Evolutionary conservation across 2,888 invertebrate species (phyloP).

Genomic region (Agriopis leucophaearia): DNA sequence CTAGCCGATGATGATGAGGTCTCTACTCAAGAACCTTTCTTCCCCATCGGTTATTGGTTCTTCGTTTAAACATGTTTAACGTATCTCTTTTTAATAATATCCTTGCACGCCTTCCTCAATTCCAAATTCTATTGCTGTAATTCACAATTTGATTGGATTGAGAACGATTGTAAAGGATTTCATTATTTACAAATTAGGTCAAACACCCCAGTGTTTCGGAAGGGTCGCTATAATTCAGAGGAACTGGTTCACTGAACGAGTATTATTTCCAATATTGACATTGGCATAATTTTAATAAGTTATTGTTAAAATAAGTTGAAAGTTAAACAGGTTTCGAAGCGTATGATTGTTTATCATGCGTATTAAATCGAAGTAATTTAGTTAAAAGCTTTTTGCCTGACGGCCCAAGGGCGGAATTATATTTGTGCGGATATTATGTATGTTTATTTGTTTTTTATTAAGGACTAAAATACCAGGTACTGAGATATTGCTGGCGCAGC

Average conservation of each 20-base stretch:
- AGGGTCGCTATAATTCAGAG: constrained; percentile 22
- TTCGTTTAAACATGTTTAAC: neutral
- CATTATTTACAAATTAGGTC: constrained; percentile 58
- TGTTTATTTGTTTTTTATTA: too few relatives aligned
- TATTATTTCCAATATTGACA: constrained; percentile 20
- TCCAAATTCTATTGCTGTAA: constrained; percentile 64
- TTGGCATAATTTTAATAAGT: constrained; percentile 7
- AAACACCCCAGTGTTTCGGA: constrained; percentile 31
- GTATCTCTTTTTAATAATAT: constrained; percentile 18
- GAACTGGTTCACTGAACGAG: constrained; percentile 17
- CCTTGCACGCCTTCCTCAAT: constrained; percentile 45
- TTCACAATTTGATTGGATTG: constrained; percentile 61
- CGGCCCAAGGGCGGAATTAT: too few relatives aligned
- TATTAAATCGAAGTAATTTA: too few relatives aligned
- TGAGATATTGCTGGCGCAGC: too few relatives aligned
- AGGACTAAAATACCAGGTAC: too few relatives aligned
- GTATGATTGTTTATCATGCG: neutral
- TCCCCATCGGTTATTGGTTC: too few relatives aligned
- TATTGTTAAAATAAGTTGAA: constrained; percentile 8
- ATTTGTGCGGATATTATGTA: too few relatives aligned
- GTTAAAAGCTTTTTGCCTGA: too few relatives aligned
- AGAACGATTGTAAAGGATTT: constrained; percentile 60
- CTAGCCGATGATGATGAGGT: too few relatives aligned
- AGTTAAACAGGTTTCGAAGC: neutral
- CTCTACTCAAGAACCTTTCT: too few relatives aligned